phyloP scores from a whole-genome alignment of 1,140 invertebrate species.

The Drosophila pandora region DNA sequence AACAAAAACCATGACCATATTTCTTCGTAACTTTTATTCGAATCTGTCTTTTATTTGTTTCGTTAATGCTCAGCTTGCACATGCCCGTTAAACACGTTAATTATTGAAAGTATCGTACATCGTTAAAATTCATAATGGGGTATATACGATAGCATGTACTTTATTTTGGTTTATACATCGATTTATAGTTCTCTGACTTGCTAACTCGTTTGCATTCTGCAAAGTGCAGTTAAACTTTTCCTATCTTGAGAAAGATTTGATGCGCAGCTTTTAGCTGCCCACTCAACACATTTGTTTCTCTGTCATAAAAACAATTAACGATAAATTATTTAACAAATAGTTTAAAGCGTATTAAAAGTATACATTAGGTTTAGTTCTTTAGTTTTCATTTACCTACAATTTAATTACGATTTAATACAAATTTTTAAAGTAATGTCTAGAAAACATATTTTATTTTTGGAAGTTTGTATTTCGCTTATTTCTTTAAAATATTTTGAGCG shows the following conservation, averaged over 20 bases:
- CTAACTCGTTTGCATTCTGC: slow-evolving; percentile 41
- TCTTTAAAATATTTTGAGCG: slow-evolving; percentile 53
- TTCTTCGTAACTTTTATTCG: slow-evolving; percentile 68
- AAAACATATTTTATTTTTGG: slow-evolving; percentile 55
- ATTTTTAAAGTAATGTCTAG: slow-evolving; percentile 66
- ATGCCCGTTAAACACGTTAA: slow-evolving; percentile 69
- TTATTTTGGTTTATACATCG: slow-evolving; percentile 54
- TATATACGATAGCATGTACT: slow-evolving; percentile 42
- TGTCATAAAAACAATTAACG: slow-evolving; percentile 60
- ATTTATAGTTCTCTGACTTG: slow-evolving; percentile 38
- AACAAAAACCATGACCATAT: slow-evolving; percentile 1
- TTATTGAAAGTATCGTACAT: slow-evolving; percentile 71
- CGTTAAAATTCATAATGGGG: slow-evolving; percentile 52
- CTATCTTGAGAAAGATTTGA: slow-evolving; percentile 36
- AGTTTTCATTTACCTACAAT: slow-evolving; percentile 47
- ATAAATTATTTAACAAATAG: slow-evolving; percentile 72
- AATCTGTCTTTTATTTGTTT: slow-evolving; percentile 72
- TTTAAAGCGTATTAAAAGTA: slow-evolving; percentile 71
- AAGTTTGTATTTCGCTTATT: slow-evolving; percentile 42
- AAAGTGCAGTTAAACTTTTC: slow-evolving; percentile 62
- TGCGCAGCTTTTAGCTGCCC: slow-evolving; percentile 67
- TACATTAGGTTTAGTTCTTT: slow-evolving; percentile 58
- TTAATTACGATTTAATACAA: slow-evolving; percentile 64
- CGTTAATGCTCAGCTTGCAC: slow-evolving; percentile 46
- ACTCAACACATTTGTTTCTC: slow-evolving; percentile 59